These are phyloP conservation scores for Araneus ventricosus DNA, from an alignment of 1,140 invertebrate species.

Conservation along the genomic window DNA sequence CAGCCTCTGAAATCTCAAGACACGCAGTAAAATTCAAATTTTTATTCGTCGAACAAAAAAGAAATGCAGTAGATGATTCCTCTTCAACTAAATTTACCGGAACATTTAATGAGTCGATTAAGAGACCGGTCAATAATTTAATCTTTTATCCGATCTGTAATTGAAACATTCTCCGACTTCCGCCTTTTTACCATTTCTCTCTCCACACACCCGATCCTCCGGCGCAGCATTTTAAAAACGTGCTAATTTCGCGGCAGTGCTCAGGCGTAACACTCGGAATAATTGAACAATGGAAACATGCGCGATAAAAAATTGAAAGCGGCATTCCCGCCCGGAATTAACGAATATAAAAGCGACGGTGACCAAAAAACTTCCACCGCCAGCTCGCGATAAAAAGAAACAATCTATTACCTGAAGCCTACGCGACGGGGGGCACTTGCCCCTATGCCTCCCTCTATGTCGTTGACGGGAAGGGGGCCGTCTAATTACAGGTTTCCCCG, in stretches of 20 bases:
- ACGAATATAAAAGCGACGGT: slow-evolving; percentile 15
- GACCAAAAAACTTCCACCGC: slow-evolving; percentile 12
- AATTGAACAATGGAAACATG: slow-evolving; percentile 23
- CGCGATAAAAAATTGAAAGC: slow-evolving; percentile 12
- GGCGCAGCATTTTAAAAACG: neutral
- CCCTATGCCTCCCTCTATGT: slow-evolving; percentile 26
- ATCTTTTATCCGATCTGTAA: too few species aligned
- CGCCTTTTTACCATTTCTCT: neutral
- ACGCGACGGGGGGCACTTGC: slow-evolving; percentile 57
- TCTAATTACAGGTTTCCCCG: slow-evolving; percentile 70
- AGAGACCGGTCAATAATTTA: too few species aligned
- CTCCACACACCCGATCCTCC: neutral
- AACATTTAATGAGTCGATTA: too few species aligned
- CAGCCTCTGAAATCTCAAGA: too few species aligned
- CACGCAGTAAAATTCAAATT: too few species aligned
- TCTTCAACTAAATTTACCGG: too few species aligned
- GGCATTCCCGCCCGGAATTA: slow-evolving; percentile 2
- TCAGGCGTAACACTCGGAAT: neutral
- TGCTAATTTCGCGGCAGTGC: neutral
- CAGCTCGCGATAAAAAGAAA: slow-evolving; percentile 38
- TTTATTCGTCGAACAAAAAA: neutral
- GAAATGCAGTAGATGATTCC: neutral
- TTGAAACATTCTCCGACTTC: neutral
- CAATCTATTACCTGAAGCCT: slow-evolving; percentile 67
- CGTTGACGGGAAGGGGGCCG: slow-evolving; percentile 69